Base-by-base conservation (phyloP, 2,888 invertebrate genomes). In the Rhabditoides inermis region DNA sequence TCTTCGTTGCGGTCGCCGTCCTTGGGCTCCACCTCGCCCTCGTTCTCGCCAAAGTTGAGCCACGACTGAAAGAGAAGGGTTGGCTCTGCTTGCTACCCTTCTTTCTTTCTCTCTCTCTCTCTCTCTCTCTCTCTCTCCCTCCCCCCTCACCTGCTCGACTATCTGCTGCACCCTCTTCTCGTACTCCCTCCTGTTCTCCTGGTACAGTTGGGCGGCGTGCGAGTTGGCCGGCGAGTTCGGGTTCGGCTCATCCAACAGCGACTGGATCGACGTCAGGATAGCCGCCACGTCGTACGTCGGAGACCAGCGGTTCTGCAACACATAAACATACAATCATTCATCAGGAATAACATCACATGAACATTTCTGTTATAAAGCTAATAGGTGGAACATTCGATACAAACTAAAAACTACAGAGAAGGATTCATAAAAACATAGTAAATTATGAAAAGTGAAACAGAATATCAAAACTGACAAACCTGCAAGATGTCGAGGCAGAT, bases 261-360 rank as follows among this genome's bases (percentile, higher is more conserved):
- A 94, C 90, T 95, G 85, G 84, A 98, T 99, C 77, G 95, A 95
- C 78, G 98, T 99, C 82, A 99, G 84, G 79, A 99, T 98, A 73
- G 98, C 98, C 72, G 95, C 94, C 53, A 99, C 98, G 84, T 99
- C 98, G 80, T 99, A 99, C 70, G 98, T 99, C 70, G 98, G 98
- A 80, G 92, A 92, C 98, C 98, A 99, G 82, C 95, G 86, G 80
- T 95, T 98, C 83, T 95, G 94, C 81, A 98, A 84, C 80, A 98
- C 95, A 81, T 98, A 95, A 83, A 98, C 84, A 82, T 95, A 95
- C 78, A 95, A 95, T 72, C 92, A 92, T 76, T 95, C 95, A 83
- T 95, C 95, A 54, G 94, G 94, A 81, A 95, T 98, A 49, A 95
- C 95, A n/a, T n/a, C n/a, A n/a, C n/a, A 40, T 10, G 22, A 40